A percentile compares a stretch with the other conserved stretches of the same genome.
Conservation (phyloP, 2,888 invertebrate genomes). For the Tiliacea citrago region DNA sequence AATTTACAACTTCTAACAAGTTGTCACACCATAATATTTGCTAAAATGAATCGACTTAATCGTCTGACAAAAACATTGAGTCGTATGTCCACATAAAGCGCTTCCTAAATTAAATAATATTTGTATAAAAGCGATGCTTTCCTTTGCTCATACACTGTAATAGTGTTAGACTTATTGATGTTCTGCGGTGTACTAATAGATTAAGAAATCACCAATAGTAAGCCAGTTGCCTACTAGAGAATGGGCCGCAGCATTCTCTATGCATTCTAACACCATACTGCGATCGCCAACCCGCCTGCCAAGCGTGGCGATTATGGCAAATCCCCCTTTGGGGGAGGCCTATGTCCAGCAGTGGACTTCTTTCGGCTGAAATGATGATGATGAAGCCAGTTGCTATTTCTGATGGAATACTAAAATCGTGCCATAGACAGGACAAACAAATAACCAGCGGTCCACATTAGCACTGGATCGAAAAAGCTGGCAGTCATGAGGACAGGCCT, state of each 20-base stretch:
- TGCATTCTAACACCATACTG: too few relatives aligned
- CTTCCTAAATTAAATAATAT: background rate
- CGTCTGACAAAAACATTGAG: background rate
- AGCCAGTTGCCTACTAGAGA: too few relatives aligned
- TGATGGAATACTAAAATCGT: background rate
- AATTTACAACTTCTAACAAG: background rate
- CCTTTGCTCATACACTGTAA: background rate
- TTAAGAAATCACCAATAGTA: background rate
- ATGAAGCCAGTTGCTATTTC: too few relatives aligned
- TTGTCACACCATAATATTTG: background rate
- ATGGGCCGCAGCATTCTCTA: too few relatives aligned
- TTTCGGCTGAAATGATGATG: too few relatives aligned
- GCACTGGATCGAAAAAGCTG: background rate
- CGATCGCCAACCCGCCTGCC: too few relatives aligned
- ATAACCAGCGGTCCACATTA: fast-evolving
- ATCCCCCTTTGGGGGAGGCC: too few relatives aligned
- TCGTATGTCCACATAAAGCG: background rate
- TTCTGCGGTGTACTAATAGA: background rate
- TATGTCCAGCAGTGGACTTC: too few relatives aligned
- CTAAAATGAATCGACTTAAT: background rate
- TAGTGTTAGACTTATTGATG: background rate
- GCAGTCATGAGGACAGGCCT: background rate
- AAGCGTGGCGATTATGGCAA: too few relatives aligned
- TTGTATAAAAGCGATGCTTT: background rate
- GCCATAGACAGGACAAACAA: background rate